Base-by-base conservation (phyloP, 2,888 invertebrate genomes). In the Psylliodes chrysocephalus region DNA sequence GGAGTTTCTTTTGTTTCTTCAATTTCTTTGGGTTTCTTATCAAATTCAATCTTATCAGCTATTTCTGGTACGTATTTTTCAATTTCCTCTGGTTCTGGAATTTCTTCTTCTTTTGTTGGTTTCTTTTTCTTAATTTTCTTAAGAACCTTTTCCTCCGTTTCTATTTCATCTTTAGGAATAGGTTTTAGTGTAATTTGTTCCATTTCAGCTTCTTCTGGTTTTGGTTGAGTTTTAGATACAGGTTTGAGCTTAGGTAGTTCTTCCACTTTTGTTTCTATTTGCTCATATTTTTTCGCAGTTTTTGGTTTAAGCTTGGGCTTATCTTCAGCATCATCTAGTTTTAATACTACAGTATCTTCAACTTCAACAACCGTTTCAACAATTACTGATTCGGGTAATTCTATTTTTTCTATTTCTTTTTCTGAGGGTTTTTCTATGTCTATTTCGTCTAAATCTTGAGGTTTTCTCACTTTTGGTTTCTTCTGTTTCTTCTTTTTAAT, bases 261-360 rank as follows among this genome's bases (percentile, higher is more conserved):
- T 69, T 76, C 73, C n/a, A 66, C 68, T 64, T 60, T 76, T 7
- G 77, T 71, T 2, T 79, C 78, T 51, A 79, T 73, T 60, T 79
- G 75, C 61, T 79, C 77, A n/a, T 77, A 70, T 7, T 71, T 60
- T 18, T 66, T 74, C 12, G 60, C 44, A 8, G 68, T 72, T 42
- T 82, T 47, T 71, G 67, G 69, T 64, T 82, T 46, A 71, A 67
- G 69, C 64, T 80, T 78, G 15, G 78, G 78, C 60, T 80, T 75
- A 14, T 73, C 59, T 61, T 77, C 70, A n/a, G n/a, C n/a, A 54
- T 76, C 79, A 42, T 80, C 82, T 8, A 86, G 80, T 75, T 86
- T 87, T 57, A 88, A 78, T 38, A 86, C 81, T 0, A 87, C 83
- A 6, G 85, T 86, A 61, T 89, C 88, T 78, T 89, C 87, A 62